These are phyloP conservation scores for Melanophora roralis DNA, from an alignment of 2,888 invertebrate species.

Conservation along the genomic window DNA sequence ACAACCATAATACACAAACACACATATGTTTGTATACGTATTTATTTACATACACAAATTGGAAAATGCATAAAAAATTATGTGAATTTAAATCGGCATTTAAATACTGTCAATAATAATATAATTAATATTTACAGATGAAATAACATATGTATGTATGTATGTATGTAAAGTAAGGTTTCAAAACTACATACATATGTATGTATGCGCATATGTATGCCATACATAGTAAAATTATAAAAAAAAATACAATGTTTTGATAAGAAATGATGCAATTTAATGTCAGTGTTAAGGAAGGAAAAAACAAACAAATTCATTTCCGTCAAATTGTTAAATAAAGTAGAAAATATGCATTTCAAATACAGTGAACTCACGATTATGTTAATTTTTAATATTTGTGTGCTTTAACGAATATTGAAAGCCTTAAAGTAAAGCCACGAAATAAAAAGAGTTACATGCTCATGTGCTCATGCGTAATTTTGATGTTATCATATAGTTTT, in stretches of 20 bases:
- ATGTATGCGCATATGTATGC: not conserved
- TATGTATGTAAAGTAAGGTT: conserved; percentile 4
- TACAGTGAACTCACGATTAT: too few relatives aligned
- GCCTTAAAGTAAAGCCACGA: too few relatives aligned
- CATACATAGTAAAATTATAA: conserved; percentile 9
- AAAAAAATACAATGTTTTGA: conserved; percentile 41
- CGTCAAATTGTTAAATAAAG: conserved; percentile 39
- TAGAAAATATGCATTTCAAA: conserved; percentile 7
- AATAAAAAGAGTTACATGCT: too few relatives aligned
- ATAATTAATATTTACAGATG: too few relatives aligned
- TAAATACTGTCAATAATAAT: too few relatives aligned
- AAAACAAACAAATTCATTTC: conserved; percentile 49
- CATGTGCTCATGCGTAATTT: too few relatives aligned
- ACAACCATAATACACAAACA: not conserved
- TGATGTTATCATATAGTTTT: too few relatives aligned
- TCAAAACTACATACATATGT: not conserved
- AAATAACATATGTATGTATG: not conserved
- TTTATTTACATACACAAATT: not conserved
- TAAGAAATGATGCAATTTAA: conserved; percentile 53
- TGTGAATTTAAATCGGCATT: too few relatives aligned
- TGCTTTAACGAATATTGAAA: too few relatives aligned
- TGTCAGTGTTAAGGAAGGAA: conserved; percentile 50
- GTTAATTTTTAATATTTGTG: too few relatives aligned
- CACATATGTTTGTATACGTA: not conserved
- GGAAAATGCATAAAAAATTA: too few relatives aligned